Base-by-base conservation (phyloP, 2,113 vertebrate genomes). In the Psittacula cyanocephala region DNA sequence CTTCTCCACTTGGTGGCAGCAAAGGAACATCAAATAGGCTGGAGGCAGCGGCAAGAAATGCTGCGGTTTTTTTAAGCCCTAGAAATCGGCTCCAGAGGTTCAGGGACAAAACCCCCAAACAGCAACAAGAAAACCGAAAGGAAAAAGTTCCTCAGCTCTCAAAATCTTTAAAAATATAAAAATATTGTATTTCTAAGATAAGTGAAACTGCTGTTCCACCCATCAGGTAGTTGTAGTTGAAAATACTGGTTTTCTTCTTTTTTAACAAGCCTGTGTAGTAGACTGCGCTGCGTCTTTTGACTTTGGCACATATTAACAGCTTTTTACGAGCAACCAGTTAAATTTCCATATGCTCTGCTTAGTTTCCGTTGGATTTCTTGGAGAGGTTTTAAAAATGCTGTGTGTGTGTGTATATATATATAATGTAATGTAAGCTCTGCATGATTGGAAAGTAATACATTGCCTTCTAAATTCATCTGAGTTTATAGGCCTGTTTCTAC, bases 1-100 rank as follows among this genome's bases (percentile, higher is more conserved):
- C 4, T 17, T 7, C 46, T 35, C 97, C 99, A 98, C 97, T 91
- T 83, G 98, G 98, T 97, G 99, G 98, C 98, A 99, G 98, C 98
- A 98, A 96, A 98, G 98, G 98, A 98, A 97, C 98, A 95, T 90
- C 50, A 70, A 97, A 97, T 46, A 62, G 52, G 57, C 63, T 6
- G 13, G 25, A 76, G 20, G 33, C 25, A 63, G 43, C 7, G 9
- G 35, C 9, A 7, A 44, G n/a, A 31, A 17, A 5, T 2, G 28
- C 1, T 22, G 19, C 8, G 12, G 6, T 6, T 20, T 82, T n/a
- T n/a, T 22, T 11, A 55, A 25, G 17, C 24, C 43, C 24, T 35
- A 13, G 63, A 90, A 94, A 62, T 52, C 12, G 22, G 46, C 41
- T 79, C 64, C 75, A 12, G 35, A 39, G 83, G 50, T 49, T 87